phyloP scores from a whole-genome alignment of 2,113 vertebrate species.

The Neogale vison region DNA sequence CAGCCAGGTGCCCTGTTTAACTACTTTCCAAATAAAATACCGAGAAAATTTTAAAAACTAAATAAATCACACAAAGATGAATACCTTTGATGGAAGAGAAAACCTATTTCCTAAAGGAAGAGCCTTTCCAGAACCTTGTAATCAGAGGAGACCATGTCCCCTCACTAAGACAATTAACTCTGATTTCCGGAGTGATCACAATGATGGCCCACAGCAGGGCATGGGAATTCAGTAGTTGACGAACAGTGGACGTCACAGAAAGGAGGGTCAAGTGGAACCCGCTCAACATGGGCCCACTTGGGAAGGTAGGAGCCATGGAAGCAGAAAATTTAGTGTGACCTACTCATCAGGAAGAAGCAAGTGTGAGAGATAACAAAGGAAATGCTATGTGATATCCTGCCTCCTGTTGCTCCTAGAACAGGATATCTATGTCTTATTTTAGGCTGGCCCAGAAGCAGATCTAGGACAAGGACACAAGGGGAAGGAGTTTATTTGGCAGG shows the following conservation, averaged over 20 bases:
- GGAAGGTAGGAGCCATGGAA: not conserved
- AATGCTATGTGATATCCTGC: not conserved
- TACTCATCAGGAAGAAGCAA: not conserved
- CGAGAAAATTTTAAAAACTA: not conserved
- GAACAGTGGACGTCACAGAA: not conserved
- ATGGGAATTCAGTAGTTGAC: not conserved
- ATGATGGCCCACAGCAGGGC: not conserved
- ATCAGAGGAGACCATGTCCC: not conserved
- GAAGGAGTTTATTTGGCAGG: not conserved
- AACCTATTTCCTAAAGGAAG: not conserved
- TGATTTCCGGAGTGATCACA: not conserved
- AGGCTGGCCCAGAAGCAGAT: not conserved
- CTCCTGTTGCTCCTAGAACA: not conserved
- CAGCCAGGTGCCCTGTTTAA: not conserved
- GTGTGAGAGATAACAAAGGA: not conserved
- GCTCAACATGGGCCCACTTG: not conserved
- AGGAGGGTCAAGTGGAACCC: not conserved
- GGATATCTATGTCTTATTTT: not conserved
- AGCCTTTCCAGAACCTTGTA: not conserved
- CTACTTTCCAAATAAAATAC: not conserved
- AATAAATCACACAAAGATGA: not conserved
- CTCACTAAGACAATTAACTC: not conserved
- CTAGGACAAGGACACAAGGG: not conserved
- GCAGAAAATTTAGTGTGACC: not conserved
- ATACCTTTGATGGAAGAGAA: slow-evolving; percentile 8